Conservation (phyloP, 2,113 vertebrate genomes). For the Misgurnus mizolepis region DNA sequence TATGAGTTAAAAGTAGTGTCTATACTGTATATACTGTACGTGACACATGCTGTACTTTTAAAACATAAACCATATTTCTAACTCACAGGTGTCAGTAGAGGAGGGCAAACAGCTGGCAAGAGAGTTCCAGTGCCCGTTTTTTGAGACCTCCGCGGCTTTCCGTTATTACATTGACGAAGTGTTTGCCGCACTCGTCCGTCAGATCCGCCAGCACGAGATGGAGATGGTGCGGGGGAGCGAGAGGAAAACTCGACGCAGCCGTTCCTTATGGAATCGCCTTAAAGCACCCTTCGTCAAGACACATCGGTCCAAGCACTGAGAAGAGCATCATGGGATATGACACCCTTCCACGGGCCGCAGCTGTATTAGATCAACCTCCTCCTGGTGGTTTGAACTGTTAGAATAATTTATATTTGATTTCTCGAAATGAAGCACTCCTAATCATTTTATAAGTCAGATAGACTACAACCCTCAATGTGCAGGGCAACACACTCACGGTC, state of each 20-base stretch:
- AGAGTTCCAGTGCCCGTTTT: conserved; percentile 87
- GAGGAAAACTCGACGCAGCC: conserved; percentile 73
- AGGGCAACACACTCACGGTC: conserved; percentile 33
- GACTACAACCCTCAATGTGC: conserved; percentile 35
- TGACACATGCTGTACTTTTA: not conserved
- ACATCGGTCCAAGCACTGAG: conserved; percentile 73
- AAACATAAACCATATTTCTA: not conserved
- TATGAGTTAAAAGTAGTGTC: no score
- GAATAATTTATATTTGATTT: conserved; percentile 17
- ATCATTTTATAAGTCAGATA: conserved; percentile 27
- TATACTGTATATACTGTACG: no score
- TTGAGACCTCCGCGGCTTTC: conserved; percentile 83
- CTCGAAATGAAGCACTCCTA: conserved; percentile 35
- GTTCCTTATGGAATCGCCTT: conserved; percentile 81
- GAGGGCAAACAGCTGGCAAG: conserved; percentile 79
- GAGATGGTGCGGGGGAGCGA: conserved; percentile 75
- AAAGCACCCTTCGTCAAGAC: conserved; percentile 81
- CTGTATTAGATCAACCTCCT: conserved; percentile 6
- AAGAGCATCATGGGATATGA: not conserved
- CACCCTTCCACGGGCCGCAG: not conserved
- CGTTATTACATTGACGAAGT: conserved; percentile 87
- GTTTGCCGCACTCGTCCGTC: conserved; percentile 82
- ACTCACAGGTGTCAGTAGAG: conserved; percentile 80
- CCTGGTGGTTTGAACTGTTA: conserved; percentile 23
- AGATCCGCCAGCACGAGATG: conserved; percentile 82